Base-by-base conservation (phyloP, 2,888 invertebrate species). In the Ellobium chinense region DNA sequence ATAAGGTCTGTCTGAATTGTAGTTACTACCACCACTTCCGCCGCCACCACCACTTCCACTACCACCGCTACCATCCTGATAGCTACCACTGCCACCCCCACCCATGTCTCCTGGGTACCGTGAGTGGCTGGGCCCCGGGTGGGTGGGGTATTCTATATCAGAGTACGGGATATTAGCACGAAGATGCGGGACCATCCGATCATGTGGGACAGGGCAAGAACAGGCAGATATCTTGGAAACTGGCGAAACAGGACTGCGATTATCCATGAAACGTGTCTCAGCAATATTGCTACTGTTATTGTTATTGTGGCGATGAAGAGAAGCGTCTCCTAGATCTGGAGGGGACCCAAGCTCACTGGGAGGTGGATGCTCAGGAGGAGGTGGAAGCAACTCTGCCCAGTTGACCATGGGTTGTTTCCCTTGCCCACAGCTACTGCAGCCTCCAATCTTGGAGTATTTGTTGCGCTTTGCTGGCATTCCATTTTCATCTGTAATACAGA, bases 331-430 rank as follows among this genome's bases (percentile, higher is more conserved):
- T 24, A 65, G 56, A 70, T 89, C 91, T 12, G 89, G 85, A 9
- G 90, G 90, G 5, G 91, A 89, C 7, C 91, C 90, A 73, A 90
- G 86, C 76, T 91, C 91, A 83, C 90, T 92, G 4, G 92, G 91
- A 12, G 93, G 93, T 14, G 93, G 93, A 83, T 93, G 92, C 72
- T 93, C 93, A 1, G 93, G 93, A 3, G 93, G 93, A 27, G 93
- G 93, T 27, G 93, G 93, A 7, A 93, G 89, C 82, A 93, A 88
- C 85, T 92, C 93, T 24, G 91, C 90, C 84, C 91, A 91, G 84
- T 91, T 91, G n/a, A 90, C 87, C 75, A 91, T 88, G 54, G 90
- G 89, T 78, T 90, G 91, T 84, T 91, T 92, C 37, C 87, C 87
- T 31, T 82, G 82, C 66, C 46, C 84, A 82, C 54, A 83, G 80